Conservation (phyloP, 2,888 invertebrate species). For the Ectemnius continuus region DNA sequence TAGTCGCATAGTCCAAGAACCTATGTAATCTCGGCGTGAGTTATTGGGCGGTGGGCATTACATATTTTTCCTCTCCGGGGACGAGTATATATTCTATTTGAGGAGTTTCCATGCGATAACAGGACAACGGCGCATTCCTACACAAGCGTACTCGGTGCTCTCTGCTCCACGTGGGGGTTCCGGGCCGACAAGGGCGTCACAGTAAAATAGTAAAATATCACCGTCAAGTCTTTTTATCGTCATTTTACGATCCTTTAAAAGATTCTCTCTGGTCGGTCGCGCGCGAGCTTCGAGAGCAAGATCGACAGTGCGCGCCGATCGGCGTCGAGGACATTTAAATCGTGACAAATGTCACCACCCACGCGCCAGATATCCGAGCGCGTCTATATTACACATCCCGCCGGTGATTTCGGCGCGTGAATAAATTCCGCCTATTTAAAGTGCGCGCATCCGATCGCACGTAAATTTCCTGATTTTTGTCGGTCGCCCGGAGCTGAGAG, state of each 20-base stretch:
- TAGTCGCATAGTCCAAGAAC: too few species aligned
- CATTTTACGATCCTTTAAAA: conserved; percentile 59
- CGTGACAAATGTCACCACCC: conserved; percentile 64
- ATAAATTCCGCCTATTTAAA: conserved; percentile 61
- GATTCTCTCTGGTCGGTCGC: conserved; percentile 18
- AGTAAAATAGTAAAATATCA: conserved; percentile 66
- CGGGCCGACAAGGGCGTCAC: conserved; percentile 42
- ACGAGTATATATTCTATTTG: neutral
- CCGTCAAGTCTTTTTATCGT: conserved; percentile 55
- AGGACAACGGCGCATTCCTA: neutral
- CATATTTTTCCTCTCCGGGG: neutral
- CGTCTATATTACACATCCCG: conserved; percentile 46
- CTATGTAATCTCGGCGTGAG: neutral
- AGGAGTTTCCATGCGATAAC: conserved; percentile 38
- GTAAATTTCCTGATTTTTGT: conserved; percentile 50
- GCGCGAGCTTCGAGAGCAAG: conserved; percentile 21
- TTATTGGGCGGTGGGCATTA: neutral
- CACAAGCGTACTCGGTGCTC: neutral
- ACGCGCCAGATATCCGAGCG: conserved; percentile 55
- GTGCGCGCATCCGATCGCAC: conserved; percentile 37
- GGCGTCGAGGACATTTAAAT: conserved; percentile 54
- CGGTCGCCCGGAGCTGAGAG: neutral
- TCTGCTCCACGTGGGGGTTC: conserved; percentile 59
- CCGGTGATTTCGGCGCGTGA: conserved; percentile 55
- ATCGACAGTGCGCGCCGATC: conserved; percentile 47